These are phyloP conservation scores for Remorina albescens DNA, from an alignment of 2,797 vertebrate genomes.

Conservation along the genomic window DNA sequence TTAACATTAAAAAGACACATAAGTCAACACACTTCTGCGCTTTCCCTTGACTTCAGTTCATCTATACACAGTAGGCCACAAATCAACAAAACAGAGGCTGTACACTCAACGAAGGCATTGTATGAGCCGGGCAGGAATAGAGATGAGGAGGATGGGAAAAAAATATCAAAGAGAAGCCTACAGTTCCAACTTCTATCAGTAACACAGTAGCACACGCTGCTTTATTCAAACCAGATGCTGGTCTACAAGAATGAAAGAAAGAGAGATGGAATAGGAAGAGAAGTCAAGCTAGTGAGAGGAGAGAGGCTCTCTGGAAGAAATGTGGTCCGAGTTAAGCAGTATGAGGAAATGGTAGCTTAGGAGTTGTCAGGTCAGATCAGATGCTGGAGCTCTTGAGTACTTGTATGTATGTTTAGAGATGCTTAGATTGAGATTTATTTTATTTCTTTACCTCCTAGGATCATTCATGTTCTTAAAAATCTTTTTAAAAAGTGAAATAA, in stretches of 20 bases:
- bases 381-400: constrained; percentile 74
- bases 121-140: constrained; percentile 65
- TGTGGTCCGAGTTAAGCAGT: constrained; percentile 89
- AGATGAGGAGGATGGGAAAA: constrained; percentile 57
- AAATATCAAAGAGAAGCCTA: constrained; percentile 78
- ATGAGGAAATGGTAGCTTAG: constrained; percentile 92
- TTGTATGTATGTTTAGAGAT: constrained; percentile 39
- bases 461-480: neutral
- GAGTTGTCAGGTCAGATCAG: constrained; percentile 90
- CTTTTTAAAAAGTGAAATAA: neutral
- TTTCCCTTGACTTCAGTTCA: neutral
- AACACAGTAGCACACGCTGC: constrained; percentile 85
- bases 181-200: constrained; percentile 80
- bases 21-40: constrained; percentile 10
- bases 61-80: constrained; percentile 10
- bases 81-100: constrained; percentile 27
- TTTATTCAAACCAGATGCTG: constrained; percentile 91
- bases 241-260: constrained; percentile 50
- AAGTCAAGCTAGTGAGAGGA: constrained; percentile 61
- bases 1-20: neutral
- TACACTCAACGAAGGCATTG: constrained; percentile 64
- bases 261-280: constrained; percentile 49
- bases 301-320: constrained; percentile 82
- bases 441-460: neutral
- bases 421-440: constrained; percentile 22